Percentiles rank a stretch among this genome's conserved stretches.
Evolutionary conservation across 2,797 vertebrate genomes (phyloP).

Genomic region (Poeciliopsis gracilis): DNA sequence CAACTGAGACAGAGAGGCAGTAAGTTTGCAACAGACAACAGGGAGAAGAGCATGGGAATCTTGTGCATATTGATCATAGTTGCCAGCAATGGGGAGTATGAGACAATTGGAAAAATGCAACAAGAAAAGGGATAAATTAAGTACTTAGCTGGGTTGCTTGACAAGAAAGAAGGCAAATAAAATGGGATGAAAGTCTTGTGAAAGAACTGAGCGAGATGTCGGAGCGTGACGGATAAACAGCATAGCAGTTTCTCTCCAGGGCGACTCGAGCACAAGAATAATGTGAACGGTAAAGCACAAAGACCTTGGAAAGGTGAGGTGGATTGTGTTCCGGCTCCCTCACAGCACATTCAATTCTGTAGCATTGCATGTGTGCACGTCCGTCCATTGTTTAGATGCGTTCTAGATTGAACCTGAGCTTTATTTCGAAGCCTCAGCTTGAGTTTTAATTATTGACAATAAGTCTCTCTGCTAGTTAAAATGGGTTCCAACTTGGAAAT

Average conservation of each 20-base stretch:
- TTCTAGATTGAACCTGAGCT: slow-evolving; percentile 50
- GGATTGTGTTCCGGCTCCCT: slow-evolving; percentile 17
- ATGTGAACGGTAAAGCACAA: slow-evolving; percentile 51
- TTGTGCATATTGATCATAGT: slow-evolving; percentile 33
- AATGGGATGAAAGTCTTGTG: slow-evolving; percentile 32
- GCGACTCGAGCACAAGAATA: slow-evolving; percentile 49
- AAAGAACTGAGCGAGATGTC: slow-evolving; percentile 37
- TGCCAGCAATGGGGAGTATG: slow-evolving; percentile 20
- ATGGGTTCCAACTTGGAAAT: slow-evolving; percentile 72
- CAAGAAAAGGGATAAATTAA: slow-evolving; percentile 38
- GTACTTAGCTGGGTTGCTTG: slow-evolving; percentile 17
- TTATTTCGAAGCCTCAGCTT: slow-evolving; percentile 57
- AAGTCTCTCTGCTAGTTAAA: slow-evolving; percentile 71
- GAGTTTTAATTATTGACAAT: slow-evolving; percentile 76
- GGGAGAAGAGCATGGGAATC: slow-evolving; percentile 30
- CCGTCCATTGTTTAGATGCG: slow-evolving; percentile 19
- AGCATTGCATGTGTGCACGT: slow-evolving; percentile 18
- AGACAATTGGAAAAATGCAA: slow-evolving; percentile 26
- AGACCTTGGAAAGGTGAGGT: slow-evolving; percentile 61
- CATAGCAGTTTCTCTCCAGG: slow-evolving; percentile 49
- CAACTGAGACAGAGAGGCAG: slow-evolving; percentile 20
- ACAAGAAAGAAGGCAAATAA: slow-evolving; percentile 22
- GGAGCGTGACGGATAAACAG: slow-evolving; percentile 60
- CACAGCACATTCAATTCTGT: slow-evolving; percentile 24
- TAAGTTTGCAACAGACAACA: slow-evolving; percentile 43